phyloP scores from a whole-genome alignment of 2,113 vertebrate species.

The Oreochromis niloticus region DNA sequence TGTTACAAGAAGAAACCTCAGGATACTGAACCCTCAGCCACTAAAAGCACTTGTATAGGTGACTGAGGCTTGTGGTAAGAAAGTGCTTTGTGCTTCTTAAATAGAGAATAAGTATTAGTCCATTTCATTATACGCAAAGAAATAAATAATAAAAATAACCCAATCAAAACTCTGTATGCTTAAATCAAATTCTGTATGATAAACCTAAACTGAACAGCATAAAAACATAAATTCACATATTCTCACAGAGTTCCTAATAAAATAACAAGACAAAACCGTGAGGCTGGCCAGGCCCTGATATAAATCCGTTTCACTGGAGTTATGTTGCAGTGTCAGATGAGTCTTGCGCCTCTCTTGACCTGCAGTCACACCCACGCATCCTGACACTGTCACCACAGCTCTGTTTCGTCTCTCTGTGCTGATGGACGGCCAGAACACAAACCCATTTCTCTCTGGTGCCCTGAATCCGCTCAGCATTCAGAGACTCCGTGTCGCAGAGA shows the following conservation, averaged over 20 bases:
- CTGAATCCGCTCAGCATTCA: background rate
- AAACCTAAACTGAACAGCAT: background rate
- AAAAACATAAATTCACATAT: background rate
- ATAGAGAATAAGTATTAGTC: background rate
- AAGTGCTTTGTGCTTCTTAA: background rate
- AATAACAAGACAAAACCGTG: background rate
- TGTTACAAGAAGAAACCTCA: background rate
- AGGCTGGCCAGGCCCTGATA: background rate
- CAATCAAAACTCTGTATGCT: background rate
- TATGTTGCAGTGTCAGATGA: background rate
- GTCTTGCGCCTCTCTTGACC: background rate
- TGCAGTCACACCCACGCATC: background rate
- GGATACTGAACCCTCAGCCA: background rate
- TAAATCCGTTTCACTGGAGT: background rate
- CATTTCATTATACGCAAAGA: background rate
- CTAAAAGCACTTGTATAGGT: background rate
- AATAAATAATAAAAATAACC: background rate
- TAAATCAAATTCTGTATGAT: background rate
- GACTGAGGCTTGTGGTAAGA: background rate
- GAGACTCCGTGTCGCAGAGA: background rate
- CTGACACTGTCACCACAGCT: background rate
- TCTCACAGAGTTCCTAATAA: background rate
- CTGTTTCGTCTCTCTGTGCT: background rate
- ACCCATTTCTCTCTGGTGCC: background rate
- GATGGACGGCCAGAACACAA: conserved; percentile 1